Evolutionary conservation across 2,113 vertebrate genomes (phyloP).

Genomic region (Varanus komodoensis): DNA sequence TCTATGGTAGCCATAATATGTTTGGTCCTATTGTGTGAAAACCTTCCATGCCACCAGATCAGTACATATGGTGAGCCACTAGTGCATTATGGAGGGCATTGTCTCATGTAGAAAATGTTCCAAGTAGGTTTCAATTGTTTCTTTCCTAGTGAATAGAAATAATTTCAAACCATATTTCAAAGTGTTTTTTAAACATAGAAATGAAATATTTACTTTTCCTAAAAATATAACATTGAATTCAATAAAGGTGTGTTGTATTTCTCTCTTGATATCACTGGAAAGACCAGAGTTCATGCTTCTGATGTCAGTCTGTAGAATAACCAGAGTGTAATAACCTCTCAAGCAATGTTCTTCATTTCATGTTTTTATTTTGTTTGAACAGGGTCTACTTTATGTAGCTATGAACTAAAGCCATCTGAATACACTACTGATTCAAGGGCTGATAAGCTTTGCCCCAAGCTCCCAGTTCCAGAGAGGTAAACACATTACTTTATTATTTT

Average conservation of each 20-base stretch:
- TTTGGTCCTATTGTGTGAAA: not conserved
- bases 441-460: conserved; percentile 89
- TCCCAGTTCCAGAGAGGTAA: conserved; percentile 95
- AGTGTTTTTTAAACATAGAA: not conserved
- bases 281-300: not conserved
- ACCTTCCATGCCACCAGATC: not conserved
- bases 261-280: not conserved
- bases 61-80: not conserved
- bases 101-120: not conserved
- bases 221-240: not conserved
- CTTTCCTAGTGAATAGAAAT: not conserved
- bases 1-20: not conserved
- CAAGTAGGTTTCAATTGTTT: not conserved
- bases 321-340: not conserved
- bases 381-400: conserved; percentile 93
- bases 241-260: not conserved
- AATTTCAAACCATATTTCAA: not conserved
- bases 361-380: conserved; percentile 56
- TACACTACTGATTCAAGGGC: conserved; percentile 85
- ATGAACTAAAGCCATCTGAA: conserved; percentile 86
- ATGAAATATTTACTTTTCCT: not conserved
- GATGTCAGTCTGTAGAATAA: too few species aligned
- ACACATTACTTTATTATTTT: conserved; percentile 51
- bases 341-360: not conserved
- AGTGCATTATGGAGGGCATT: not conserved